These are phyloP conservation scores for Bombus pyrosoma DNA, from an alignment of 1,140 invertebrate genomes.

Conservation along the genomic window DNA sequence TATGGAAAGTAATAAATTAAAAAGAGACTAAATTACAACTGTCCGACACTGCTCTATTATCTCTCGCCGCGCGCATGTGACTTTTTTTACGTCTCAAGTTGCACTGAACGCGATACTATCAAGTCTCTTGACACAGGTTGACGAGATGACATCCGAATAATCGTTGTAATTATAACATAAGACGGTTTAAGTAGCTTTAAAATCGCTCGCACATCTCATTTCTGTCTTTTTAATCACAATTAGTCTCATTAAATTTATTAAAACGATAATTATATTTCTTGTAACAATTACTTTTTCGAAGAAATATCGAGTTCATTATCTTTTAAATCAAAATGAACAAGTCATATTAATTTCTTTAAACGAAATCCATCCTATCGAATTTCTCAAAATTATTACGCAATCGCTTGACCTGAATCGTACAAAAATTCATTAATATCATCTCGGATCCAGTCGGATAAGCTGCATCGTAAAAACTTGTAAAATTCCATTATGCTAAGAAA, in stretches of 20 bases:
- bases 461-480: neutral
- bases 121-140: neutral
- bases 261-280: neutral
- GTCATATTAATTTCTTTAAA: neutral
- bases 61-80: neutral
- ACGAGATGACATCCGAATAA: neutral
- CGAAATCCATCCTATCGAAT: neutral
- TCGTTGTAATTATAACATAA: neutral
- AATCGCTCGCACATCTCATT: neutral
- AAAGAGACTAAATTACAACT: neutral
- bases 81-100: neutral
- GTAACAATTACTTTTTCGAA: neutral
- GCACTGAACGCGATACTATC: conserved; percentile 13
- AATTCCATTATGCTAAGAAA: neutral
- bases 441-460: neutral
- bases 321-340: neutral
- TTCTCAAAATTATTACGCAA: neutral
- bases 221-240: too few relatives aligned
- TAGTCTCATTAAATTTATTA: too few relatives aligned
- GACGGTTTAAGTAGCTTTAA: neutral
- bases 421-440: neutral
- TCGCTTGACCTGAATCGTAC: accelerated
- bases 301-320: neutral
- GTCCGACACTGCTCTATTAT: neutral
- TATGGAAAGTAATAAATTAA: neutral